Base-by-base conservation (phyloP, 2,797 vertebrate genomes). In the Molossus alvarezi region DNA sequence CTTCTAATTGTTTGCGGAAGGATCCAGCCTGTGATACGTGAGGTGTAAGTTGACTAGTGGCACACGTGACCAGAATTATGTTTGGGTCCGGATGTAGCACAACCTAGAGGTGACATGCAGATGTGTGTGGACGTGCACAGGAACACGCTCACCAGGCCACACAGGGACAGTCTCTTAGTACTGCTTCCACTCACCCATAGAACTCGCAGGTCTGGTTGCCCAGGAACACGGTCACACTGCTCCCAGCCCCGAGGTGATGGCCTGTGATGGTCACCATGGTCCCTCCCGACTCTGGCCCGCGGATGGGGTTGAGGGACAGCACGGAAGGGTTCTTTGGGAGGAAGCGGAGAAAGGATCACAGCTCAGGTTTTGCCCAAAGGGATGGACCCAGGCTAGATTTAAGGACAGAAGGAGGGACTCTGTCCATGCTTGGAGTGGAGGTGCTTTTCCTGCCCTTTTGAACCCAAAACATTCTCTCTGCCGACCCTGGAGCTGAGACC, bases 201-300 rank as follows among this genome's bases (percentile, higher is more conserved):
- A 99, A 99, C 91, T 99, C 98, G 97, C 99, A 99, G 41, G 99
- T 99, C 98, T 99, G 99, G 98, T 99, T 99, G 41, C 99, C 99
- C 95, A 99, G 99, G 95, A 99, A 98, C 55, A 99, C 99, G 0
- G 98, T 99, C 84, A 99, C 99, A 0, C 79, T 99, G 99, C 99
- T 99, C 93, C 99, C 99, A 0, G 99, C 99, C 0, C 99, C 99
- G 0, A 99, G 99, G 98, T 99, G 98, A 91, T 99, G 99, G 67
- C 99, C 99, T 0, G 99, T 98, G 97, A 99, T 99, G 86, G 99
- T 99, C 29, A 99, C 99, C 98, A 99, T 99, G 9, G 99, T 99
- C 90, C 99, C 99, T 48, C 99, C 99, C 0, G 99, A 99, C 98
- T 99, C 99, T 0, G 99, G 99, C 13, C 99, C 99, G 0, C 99